Evolutionary conservation across 2,113 vertebrate species (phyloP).

Genomic region (Eurypyga helias): DNA sequence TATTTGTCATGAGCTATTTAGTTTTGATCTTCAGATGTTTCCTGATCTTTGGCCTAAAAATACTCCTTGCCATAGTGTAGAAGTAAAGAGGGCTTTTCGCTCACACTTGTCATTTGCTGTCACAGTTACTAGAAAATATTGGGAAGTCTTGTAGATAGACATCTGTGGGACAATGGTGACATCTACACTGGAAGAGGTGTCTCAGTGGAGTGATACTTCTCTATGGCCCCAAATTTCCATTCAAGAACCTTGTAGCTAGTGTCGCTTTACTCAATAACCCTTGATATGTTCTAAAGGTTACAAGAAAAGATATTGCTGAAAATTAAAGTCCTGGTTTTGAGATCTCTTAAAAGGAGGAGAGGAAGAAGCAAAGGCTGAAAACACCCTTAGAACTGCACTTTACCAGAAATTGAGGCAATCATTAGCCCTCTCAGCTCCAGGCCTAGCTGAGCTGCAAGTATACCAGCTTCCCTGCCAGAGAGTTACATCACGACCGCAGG

Average conservation of each 20-base stretch:
- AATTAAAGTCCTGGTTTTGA: background rate
- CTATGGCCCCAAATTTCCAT: background rate
- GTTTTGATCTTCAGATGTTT: background rate
- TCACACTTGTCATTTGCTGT: background rate
- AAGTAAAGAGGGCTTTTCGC: background rate
- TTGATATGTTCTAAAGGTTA: background rate
- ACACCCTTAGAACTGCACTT: background rate
- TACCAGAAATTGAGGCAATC: slow-evolving; percentile 11
- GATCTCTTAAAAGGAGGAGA: background rate
- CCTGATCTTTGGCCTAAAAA: background rate
- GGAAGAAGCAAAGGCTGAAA: background rate
- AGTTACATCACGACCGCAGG: background rate
- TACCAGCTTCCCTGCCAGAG: background rate
- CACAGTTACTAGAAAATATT: background rate
- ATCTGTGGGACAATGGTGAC: background rate
- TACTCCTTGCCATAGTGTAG: background rate
- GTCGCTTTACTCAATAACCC: background rate
- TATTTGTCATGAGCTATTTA: background rate
- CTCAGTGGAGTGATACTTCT: background rate
- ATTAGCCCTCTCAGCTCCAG: background rate
- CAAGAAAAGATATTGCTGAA: background rate
- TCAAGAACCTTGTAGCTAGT: background rate
- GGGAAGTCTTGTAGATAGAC: background rate
- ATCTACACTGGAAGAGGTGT: background rate
- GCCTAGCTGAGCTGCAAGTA: background rate